Evolutionary conservation across 2,113 vertebrate genomes (phyloP).

Genomic region (Helogale parvula): DNA sequence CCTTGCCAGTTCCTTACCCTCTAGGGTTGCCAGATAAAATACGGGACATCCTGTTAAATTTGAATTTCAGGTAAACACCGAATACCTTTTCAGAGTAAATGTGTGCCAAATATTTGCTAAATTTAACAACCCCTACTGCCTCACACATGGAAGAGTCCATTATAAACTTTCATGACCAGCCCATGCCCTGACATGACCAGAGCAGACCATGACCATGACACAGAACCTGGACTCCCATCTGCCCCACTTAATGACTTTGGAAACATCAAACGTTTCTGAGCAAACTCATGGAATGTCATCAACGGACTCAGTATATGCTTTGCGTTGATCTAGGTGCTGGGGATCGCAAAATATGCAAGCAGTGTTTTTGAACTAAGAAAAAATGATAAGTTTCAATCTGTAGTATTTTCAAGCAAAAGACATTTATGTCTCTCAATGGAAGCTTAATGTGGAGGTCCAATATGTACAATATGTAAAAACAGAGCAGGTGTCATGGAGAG

Average conservation of each 20-base stretch:
- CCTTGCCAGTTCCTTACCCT: background rate
- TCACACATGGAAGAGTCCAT: background rate
- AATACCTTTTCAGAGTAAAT: background rate
- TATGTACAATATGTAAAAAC: background rate
- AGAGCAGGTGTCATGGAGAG: background rate
- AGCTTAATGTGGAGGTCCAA: background rate
- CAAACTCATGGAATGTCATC: background rate
- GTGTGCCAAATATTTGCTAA: background rate
- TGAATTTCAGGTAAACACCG: background rate
- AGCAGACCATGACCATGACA: accelerated
- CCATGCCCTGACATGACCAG: no score
- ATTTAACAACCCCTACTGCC: background rate
- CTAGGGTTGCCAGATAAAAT: background rate
- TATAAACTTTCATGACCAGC: background rate
- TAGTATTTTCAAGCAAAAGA: background rate
- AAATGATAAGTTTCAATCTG: background rate
- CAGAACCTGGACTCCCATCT: background rate
- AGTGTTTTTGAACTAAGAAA: background rate
- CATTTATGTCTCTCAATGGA: background rate
- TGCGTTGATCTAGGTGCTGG: background rate
- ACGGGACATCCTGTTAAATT: background rate
- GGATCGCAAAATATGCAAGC: background rate
- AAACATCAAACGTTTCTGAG: background rate
- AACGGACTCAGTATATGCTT: accelerated
- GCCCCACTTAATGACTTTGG: background rate